Base-by-base conservation (phyloP, 2,797 vertebrate species). In the Macrochelys suwanniensis region DNA sequence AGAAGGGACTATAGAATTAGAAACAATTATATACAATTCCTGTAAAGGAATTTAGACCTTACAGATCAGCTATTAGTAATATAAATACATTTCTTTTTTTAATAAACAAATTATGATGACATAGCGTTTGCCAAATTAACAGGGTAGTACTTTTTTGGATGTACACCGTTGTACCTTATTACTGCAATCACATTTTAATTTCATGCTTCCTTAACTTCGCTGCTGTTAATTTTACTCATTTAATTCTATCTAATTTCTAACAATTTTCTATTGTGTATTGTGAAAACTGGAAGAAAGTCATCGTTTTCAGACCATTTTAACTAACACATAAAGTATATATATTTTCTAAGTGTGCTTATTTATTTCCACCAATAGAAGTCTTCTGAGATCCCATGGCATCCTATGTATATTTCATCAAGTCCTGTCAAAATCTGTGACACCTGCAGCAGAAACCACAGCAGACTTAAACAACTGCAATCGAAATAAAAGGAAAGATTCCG, bases 171-270 rank as follows among this genome's bases (percentile, higher is more conserved):
- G 95, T 88, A 96, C 95, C 87, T 96, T 94, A 96, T 97, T 96
- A 94, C 93, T 80, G 89, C 93, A 96, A 97, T 91, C 96, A 94
- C 95, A 95, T 97, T 97, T 98, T 98, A 98, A 98, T 98, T 98
- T 98, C 98, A 98, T 97, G 98, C 97, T 97, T 97, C 97, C 94
- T 95, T 98, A 98, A 97, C 96, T 98, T 98, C 97, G 97, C 97
- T 97, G 98, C 95, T 97, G 94, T 97, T 98, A 97, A 98, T 98
- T 98, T 97, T 97, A 95, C 92, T 94, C 93, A 94, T 87, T 97
- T 95, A 96, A 96, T 96, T 94, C 92, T 88, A 92, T 90, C 88
- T 92, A 84, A 96, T 96, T 93, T 91, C 76, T 78, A 91, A 85
- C 84, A 77, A 95, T 97, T 98, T 97, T 97, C 95, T 96, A 97